Evolutionary conservation across 2,888 invertebrate species (phyloP).

Genomic region (Didymodactylos carnosus): DNA sequence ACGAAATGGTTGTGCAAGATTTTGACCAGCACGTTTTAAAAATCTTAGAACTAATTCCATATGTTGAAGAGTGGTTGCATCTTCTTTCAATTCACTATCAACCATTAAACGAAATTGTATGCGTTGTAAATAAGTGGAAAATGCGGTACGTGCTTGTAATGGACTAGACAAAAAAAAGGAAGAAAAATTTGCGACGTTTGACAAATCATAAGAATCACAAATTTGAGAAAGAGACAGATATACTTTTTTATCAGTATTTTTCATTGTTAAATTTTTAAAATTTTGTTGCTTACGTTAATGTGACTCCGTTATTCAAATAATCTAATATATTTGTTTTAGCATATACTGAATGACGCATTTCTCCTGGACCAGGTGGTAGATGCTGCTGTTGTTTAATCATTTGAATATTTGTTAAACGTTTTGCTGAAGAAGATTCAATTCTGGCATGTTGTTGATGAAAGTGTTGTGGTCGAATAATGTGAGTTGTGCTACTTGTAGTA

Average conservation of each 20-base stretch:
- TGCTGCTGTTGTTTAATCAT: not conserved
- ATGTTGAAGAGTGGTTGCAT: constrained; percentile 32
- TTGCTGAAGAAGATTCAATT: not conserved
- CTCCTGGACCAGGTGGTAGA: not conserved
- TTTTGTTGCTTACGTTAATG: not conserved
- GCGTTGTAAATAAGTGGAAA: constrained; percentile 31
- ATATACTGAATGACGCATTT: not conserved
- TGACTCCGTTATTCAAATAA: not conserved
- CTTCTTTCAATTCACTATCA: constrained; percentile 21
- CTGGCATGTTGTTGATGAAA: not conserved
- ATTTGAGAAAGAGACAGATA: too few species aligned
- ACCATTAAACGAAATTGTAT: constrained; percentile 29
- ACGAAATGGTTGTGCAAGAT: constrained; percentile 30
- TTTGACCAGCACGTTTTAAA: constrained; percentile 32
- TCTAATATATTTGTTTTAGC: not conserved
- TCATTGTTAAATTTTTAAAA: not conserved
- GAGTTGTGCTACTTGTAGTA: too few species aligned
- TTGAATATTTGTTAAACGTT: not conserved
- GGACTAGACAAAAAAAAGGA: constrained; percentile 22
- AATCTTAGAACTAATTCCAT: constrained; percentile 34
- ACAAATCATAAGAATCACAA: too few species aligned
- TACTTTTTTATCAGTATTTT: too few species aligned
- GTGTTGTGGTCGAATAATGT: too few species aligned
- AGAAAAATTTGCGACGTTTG: too few species aligned
- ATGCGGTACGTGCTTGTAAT: constrained; percentile 32